Conservation (phyloP, 2,113 vertebrate genomes). For the Megaptera novaeangliae region DNA sequence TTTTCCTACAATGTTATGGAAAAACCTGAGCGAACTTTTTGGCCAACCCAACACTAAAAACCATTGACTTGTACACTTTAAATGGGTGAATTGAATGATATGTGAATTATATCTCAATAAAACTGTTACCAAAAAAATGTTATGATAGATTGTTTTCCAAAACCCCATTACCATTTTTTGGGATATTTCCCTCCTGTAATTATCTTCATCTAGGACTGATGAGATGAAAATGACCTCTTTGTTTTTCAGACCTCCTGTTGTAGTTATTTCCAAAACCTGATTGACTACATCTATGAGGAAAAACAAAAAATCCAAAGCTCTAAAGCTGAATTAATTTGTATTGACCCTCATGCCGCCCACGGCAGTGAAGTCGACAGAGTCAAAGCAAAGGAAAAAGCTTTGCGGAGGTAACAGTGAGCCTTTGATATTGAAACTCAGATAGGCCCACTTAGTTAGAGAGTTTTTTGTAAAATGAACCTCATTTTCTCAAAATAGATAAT, state of each 20-base stretch:
- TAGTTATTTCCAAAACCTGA: slow-evolving; percentile 37
- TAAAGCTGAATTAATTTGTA: slow-evolving; percentile 16
- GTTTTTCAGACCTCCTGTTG: slow-evolving; percentile 55
- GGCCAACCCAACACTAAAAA: neutral
- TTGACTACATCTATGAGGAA: slow-evolving; percentile 51
- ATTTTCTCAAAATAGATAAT: neutral
- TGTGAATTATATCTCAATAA: neutral
- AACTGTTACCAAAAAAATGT: neutral
- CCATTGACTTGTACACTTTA: neutral
- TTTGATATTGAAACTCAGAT: neutral
- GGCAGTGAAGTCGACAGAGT: neutral
- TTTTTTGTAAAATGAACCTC: neutral
- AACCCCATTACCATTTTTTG: neutral
- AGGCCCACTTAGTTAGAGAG: neutral
- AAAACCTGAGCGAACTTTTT: no score
- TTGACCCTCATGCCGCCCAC: neutral
- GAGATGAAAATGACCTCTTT: neutral
- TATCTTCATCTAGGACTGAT: neutral
- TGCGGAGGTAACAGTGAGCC: slow-evolving; percentile 6
- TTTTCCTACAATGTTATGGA: no score
- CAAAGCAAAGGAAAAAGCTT: slow-evolving; percentile 60
- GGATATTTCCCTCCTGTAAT: neutral
- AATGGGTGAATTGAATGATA: neutral
- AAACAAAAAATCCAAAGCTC: neutral
- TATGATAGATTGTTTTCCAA: neutral